phyloP scores from a whole-genome alignment of 2,797 vertebrate genomes.

The Anas flavirostris region DNA sequence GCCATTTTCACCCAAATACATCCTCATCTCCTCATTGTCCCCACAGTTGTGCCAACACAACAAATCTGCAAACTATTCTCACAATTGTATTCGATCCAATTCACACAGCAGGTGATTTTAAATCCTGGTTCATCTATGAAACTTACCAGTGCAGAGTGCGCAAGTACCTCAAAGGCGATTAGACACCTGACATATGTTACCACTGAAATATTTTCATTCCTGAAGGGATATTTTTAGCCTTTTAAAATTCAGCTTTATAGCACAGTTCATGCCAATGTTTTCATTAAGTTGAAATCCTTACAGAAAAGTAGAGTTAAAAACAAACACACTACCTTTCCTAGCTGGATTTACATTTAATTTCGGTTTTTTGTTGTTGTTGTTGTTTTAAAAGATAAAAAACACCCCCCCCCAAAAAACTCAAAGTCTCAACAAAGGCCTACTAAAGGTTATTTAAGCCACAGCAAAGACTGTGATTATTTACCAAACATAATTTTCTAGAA shows the following conservation, averaged over 20 bases:
- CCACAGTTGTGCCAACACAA: neutral
- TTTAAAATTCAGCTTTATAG: neutral
- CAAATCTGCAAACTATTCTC: neutral
- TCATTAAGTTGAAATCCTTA: neutral
- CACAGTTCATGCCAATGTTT: neutral
- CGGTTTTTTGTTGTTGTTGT: too few relatives aligned
- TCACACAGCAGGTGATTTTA: neutral
- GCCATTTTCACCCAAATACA: neutral
- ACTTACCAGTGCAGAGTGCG: neutral
- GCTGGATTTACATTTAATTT: neutral
- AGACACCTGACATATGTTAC: neutral
- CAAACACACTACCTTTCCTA: neutral
- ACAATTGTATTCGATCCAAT: neutral
- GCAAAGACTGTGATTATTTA: neutral
- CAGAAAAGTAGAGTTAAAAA: neutral
- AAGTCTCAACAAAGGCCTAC: neutral
- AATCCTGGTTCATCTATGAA: neutral
- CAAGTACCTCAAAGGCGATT: neutral
- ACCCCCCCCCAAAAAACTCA: too few relatives aligned
- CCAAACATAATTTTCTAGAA: neutral
- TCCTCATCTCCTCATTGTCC: neutral
- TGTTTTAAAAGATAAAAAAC: too few relatives aligned
- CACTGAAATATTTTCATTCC: neutral
- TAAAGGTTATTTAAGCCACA: neutral
- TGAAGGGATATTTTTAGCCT: neutral